Evolutionary conservation across 2,113 vertebrate species (phyloP).

Genomic region (Ibidorhyncha struthersii): DNA sequence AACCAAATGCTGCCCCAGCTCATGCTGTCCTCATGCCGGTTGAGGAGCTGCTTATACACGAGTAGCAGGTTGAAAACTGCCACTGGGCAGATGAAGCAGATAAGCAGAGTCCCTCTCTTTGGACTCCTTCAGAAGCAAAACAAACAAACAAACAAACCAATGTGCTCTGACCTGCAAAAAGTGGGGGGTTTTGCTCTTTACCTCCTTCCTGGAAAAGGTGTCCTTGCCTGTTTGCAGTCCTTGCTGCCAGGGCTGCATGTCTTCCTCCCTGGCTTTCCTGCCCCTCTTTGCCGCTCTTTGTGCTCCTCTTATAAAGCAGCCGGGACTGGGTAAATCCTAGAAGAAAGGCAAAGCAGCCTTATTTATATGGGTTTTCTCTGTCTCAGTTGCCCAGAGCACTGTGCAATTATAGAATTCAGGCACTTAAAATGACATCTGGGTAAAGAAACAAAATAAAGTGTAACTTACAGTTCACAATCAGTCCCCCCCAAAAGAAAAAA

Average conservation of each 20-base stretch:
- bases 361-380: not conserved
- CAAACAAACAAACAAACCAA: not conserved
- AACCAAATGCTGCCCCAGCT: not conserved
- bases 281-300: not conserved
- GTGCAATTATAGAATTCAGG: not conserved
- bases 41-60: not conserved
- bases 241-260: not conserved
- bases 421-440: slow-evolving; percentile 30
- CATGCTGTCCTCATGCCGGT: not conserved
- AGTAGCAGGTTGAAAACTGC: not conserved
- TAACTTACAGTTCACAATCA: not conserved
- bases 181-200: not conserved
- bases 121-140: not conserved
- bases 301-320: not conserved
- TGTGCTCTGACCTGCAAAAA: not conserved
- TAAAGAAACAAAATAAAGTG: not conserved
- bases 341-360: not conserved
- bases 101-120: not conserved
- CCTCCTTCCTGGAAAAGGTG: not conserved
- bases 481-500: not conserved
- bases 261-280: not conserved
- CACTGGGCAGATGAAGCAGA: not conserved
- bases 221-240: not conserved
- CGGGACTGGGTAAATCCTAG: not conserved
- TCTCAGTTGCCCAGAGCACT: not conserved